Evolutionary conservation across 2,797 vertebrate species (phyloP).

Genomic region (Loriculus beryllinus): DNA sequence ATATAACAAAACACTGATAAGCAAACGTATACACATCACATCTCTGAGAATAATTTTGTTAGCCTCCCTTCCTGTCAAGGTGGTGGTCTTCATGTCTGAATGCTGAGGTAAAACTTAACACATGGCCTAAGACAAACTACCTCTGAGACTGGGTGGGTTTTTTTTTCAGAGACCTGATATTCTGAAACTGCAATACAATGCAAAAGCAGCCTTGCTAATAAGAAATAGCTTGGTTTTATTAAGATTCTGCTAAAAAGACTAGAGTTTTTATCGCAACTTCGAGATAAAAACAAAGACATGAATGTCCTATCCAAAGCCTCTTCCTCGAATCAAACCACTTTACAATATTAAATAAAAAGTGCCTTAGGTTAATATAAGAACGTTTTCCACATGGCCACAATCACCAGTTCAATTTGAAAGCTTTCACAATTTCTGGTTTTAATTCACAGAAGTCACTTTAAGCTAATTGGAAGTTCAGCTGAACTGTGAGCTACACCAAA

Average conservation of each 20-base stretch:
- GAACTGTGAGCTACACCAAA: not conserved
- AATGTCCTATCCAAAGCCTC: not conserved
- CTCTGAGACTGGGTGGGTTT: fast-evolving
- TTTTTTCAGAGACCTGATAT: not conserved
- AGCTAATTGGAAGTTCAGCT: not conserved
- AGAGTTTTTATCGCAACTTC: not conserved
- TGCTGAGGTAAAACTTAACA: not conserved
- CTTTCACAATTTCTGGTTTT: not conserved
- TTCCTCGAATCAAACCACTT: not conserved
- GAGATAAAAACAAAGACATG: not conserved
- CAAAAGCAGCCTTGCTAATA: not conserved
- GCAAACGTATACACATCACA: not conserved
- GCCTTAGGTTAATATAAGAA: not conserved
- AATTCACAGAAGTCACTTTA: not conserved
- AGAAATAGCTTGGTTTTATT: not conserved
- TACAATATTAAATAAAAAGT: not conserved
- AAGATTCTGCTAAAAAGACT: not conserved
- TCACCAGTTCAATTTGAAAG: not conserved
- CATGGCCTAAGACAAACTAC: not conserved
- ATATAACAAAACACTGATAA: not conserved
- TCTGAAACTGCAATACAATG: not conserved
- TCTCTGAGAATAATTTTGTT: not conserved
- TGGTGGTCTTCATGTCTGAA: not conserved
- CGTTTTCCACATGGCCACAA: not conserved
- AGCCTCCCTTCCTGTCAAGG: not conserved